Evolutionary conservation across 2,888 invertebrate genomes (phyloP).

Genomic region (Cartodere bifasciata): DNA sequence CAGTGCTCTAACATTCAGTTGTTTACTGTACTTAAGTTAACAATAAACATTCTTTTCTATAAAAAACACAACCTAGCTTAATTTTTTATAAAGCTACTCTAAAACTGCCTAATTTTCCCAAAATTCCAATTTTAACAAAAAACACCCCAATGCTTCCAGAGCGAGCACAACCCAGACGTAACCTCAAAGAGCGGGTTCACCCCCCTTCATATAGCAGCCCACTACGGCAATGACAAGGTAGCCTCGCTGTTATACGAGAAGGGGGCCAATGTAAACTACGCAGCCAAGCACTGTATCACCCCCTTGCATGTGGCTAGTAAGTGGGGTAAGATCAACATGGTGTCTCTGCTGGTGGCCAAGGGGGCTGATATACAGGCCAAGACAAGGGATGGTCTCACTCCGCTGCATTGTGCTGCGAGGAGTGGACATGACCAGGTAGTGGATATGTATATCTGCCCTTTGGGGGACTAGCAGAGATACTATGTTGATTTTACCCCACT

Average conservation of each 20-base stretch:
- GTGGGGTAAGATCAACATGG: conserved; percentile 95
- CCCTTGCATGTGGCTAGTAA: conserved; percentile 96
- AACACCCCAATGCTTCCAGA: too few relatives aligned
- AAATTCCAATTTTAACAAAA: too few relatives aligned
- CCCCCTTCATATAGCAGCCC: conserved; percentile 94
- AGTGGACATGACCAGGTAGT: conserved; percentile 95
- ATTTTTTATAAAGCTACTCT: too few relatives aligned
- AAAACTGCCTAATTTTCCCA: too few relatives aligned
- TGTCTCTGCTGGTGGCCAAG: conserved; percentile 74
- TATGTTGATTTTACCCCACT: conserved; percentile 96
- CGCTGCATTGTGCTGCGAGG: conserved; percentile 92
- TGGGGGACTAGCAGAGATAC: conserved; percentile 77
- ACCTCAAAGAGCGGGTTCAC: conserved; percentile 97
- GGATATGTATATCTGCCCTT: conserved; percentile 76
- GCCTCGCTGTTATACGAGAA: conserved; percentile 77
- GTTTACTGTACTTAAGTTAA: too few relatives aligned
- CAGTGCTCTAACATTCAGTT: too few relatives aligned
- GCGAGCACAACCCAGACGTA: conserved; percentile 93
- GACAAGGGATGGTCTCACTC: conserved; percentile 90
- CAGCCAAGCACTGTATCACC: conserved; percentile 97
- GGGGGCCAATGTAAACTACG: conserved; percentile 90
- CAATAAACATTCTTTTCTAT: too few relatives aligned
- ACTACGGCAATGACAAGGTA: conserved; percentile 94
- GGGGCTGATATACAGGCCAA: conserved; percentile 86
- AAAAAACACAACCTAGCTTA: too few relatives aligned